phyloP scores from a whole-genome alignment of 2,797 vertebrate genomes.

The Centropyge bicolor region DNA sequence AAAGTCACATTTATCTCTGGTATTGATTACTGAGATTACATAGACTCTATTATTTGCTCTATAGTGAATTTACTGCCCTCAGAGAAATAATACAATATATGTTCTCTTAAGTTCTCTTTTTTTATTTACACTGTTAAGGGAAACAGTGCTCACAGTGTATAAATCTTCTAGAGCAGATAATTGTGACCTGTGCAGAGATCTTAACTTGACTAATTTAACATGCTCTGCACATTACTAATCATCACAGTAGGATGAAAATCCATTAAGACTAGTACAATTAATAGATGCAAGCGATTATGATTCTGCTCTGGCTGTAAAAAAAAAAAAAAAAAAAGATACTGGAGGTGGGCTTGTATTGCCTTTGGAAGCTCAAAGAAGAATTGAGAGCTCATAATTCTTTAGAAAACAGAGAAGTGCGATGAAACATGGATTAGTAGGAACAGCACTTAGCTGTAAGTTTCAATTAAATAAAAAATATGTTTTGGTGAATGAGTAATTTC shows the following conservation, averaged over 20 bases:
- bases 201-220: constrained; percentile 46
- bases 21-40: constrained; percentile 69
- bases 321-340: neutral
- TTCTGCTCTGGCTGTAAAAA: neutral
- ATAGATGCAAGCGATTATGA: constrained; percentile 22
- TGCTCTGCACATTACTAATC: constrained; percentile 38
- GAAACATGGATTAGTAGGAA: neutral
- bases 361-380: neutral
- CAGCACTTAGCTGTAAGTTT: neutral
- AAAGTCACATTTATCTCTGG: constrained; percentile 67
- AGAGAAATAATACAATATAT: constrained; percentile 67
- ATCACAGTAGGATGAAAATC: constrained; percentile 42
- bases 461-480: constrained; percentile 17
- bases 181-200: constrained; percentile 39
- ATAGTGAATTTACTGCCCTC: constrained; percentile 71
- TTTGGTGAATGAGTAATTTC: constrained; percentile 28
- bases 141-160: constrained; percentile 33
- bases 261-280: constrained; percentile 39
- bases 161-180: constrained; percentile 22
- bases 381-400: neutral
- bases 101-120: constrained; percentile 38
- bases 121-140: constrained; percentile 9
- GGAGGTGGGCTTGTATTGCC: neutral
- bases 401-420: constrained; percentile 8
- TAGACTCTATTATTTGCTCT: constrained; percentile 57